These are phyloP conservation scores for Chlamydotis undulata DNA, from an alignment of 2,113 vertebrate species.

Conservation along the genomic window DNA sequence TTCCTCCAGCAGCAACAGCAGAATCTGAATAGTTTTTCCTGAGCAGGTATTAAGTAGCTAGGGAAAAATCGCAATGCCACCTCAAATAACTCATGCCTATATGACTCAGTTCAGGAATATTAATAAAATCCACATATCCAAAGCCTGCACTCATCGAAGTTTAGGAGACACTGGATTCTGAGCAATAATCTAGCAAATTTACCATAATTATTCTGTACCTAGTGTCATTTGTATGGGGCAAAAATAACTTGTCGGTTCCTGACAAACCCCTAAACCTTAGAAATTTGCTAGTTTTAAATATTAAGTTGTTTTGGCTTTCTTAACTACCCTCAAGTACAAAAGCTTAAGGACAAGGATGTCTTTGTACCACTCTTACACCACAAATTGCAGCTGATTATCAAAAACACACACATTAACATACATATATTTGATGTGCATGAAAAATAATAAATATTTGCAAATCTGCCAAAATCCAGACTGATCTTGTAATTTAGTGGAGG, in stretches of 20 bases:
- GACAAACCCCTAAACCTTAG: not conserved
- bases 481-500: not conserved
- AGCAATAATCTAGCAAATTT: not conserved
- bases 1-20: not conserved
- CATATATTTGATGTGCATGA: not conserved
- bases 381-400: not conserved
- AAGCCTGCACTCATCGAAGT: not conserved
- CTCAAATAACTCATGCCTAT: conserved; percentile 34
- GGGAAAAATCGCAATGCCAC: conserved; percentile 2
- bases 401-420: not conserved
- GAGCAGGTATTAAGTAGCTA: not conserved
- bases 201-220: not conserved
- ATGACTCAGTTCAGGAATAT: conserved; percentile 29
- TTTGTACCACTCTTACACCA: not conserved
- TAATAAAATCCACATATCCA: conserved; percentile 26
- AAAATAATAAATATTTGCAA: not conserved
- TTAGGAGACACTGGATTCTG: not conserved
- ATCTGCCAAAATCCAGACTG: not conserved
- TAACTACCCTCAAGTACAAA: not conserved
- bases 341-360: not conserved
- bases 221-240: not conserved
- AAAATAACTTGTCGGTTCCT: not conserved
- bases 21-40: not conserved
- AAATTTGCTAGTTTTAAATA: not conserved
- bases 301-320: not conserved